Conservation (phyloP, 2,888 invertebrate genomes). For the Ormyrus pomaceus region DNA sequence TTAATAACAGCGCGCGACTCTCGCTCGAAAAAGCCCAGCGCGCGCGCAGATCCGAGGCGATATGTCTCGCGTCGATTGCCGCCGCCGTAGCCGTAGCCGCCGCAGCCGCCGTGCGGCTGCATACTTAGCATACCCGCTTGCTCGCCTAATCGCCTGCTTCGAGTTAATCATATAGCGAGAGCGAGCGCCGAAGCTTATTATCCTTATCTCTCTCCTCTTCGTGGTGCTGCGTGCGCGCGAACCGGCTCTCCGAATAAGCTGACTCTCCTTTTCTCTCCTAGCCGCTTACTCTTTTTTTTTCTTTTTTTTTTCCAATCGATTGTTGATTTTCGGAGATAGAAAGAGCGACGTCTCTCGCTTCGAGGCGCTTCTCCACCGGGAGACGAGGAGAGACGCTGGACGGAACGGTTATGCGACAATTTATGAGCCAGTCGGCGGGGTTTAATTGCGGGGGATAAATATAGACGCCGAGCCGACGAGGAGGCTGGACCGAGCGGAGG, state of each 20-base stretch:
- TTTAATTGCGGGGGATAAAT: too few relatives aligned
- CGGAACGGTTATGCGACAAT: too few relatives aligned
- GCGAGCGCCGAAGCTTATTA: constrained; percentile 45
- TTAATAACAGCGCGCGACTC: constrained; percentile 36
- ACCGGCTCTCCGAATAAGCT: neutral
- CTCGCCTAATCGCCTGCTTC: constrained; percentile 49
- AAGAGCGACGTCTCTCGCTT: too few relatives aligned
- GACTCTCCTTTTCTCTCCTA: too few relatives aligned
- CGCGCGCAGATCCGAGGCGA: constrained; percentile 8
- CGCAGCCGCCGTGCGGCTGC: neutral
- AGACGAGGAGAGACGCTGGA: too few relatives aligned
- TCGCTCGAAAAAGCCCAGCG: constrained; percentile 27
- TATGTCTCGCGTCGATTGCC: constrained; percentile 21
- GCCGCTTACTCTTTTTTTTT: too few relatives aligned
- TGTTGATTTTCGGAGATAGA: too few relatives aligned
- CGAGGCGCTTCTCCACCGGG: too few relatives aligned
- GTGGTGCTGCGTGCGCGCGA: neutral
- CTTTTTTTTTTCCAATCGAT: too few relatives aligned
- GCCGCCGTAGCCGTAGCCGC: neutral
- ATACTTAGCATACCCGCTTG: constrained; percentile 48
- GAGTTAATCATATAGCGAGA: constrained; percentile 47
- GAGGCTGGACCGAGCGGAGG: neutral
- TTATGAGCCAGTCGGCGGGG: too few relatives aligned
- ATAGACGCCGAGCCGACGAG: neutral
- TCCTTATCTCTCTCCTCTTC: constrained; percentile 45